Evolutionary conservation across 2,888 invertebrate species (phyloP).

Genomic region (Sclerodermus sp.): DNA sequence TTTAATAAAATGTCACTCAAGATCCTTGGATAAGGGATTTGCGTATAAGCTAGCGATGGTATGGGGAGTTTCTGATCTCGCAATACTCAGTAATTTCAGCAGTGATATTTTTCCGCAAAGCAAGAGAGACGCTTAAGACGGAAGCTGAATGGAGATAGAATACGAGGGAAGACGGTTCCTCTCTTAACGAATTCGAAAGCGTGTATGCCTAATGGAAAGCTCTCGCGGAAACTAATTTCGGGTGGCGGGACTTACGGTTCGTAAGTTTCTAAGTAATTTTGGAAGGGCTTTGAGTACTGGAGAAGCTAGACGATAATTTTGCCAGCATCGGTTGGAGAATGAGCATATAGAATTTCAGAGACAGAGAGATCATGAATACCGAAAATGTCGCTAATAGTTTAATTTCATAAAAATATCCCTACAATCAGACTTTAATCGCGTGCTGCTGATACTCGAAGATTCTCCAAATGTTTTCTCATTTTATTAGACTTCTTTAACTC

Average conservation of each 20-base stretch:
- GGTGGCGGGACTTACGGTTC: slow-evolving; percentile 20
- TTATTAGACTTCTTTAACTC: too few species aligned
- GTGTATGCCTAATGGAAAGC: slow-evolving; percentile 8
- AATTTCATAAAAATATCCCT: too few species aligned
- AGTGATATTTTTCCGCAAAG: slow-evolving; percentile 7
- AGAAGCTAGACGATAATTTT: slow-evolving; percentile 16
- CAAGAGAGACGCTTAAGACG: not conserved
- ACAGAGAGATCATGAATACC: too few species aligned
- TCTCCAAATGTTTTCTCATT: too few species aligned
- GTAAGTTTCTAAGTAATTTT: slow-evolving; percentile 27
- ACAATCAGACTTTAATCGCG: too few species aligned
- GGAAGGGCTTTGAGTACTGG: slow-evolving; percentile 18
- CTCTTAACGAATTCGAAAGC: slow-evolving; percentile 1
- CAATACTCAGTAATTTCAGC: slow-evolving; percentile 7
- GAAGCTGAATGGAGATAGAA: not conserved
- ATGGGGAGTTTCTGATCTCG: too few species aligned
- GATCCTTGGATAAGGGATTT: too few species aligned
- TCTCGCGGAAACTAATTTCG: slow-evolving; percentile 25
- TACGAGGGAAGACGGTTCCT: not conserved
- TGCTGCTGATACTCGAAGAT: too few species aligned
- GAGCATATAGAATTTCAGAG: slow-evolving; percentile 6
- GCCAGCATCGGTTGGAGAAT: slow-evolving; percentile 10
- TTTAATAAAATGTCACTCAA: too few species aligned
- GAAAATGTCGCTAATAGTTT: too few species aligned
- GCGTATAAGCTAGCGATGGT: too few species aligned